Evolutionary conservation across 2,888 invertebrate species (phyloP).

Genomic region (Chromoteleia sp.): DNA sequence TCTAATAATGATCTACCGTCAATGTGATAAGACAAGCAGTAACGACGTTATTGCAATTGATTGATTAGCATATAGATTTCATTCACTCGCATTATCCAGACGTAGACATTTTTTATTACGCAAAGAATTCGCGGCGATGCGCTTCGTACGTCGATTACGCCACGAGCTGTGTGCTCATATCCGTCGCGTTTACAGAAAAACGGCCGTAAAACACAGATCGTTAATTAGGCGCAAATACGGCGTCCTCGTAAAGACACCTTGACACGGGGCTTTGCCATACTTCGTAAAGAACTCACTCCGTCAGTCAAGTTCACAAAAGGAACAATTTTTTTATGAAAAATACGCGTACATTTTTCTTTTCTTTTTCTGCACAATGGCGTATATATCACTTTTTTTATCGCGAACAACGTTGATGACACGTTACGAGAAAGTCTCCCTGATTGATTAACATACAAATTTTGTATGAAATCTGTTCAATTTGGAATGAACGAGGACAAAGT

Average conservation of each 20-base stretch:
- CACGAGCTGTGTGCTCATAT: constrained; percentile 45
- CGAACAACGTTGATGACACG: neutral
- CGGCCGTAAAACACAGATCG: constrained; percentile 50
- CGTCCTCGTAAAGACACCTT: constrained; percentile 40
- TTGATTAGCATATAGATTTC: constrained; percentile 34
- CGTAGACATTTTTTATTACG: constrained; percentile 25
- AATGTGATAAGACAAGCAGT: constrained; percentile 6
- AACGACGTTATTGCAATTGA: constrained; percentile 25
- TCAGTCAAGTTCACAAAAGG: constrained; percentile 33
- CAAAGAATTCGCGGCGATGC: constrained; percentile 34
- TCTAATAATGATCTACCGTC: constrained; percentile 21
- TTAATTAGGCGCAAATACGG: constrained; percentile 47
- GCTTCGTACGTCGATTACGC: constrained; percentile 41
- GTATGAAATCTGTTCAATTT: neutral
- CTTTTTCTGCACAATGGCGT: neutral
- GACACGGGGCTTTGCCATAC: constrained; percentile 18
- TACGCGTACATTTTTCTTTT: neutral
- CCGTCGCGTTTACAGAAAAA: constrained; percentile 42
- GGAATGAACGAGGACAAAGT: too few species aligned
- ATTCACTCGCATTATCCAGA: neutral
- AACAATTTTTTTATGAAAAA: constrained; percentile 8
- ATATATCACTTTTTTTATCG: constrained; percentile 3
- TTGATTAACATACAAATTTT: constrained; percentile 9
- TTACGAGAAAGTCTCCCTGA: neutral
- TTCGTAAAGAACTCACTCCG: constrained; percentile 16